These are phyloP conservation scores for Nixonia krombeini DNA, from an alignment of 1,140 invertebrate species.

Conservation along the genomic window DNA sequence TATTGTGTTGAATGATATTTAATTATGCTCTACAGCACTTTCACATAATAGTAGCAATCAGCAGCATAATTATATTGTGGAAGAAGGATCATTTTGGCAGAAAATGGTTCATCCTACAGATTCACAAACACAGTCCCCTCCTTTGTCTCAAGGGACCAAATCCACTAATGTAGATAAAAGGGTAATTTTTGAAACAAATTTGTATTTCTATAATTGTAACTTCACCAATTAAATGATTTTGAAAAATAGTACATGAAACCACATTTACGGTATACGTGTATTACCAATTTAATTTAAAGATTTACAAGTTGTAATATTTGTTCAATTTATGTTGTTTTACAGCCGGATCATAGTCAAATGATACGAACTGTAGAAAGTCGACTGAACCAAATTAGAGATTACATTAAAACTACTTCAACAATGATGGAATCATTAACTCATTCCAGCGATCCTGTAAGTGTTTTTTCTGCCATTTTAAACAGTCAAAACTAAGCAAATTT, in stretches of 20 bases:
- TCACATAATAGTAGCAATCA: no score
- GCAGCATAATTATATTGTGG: conserved; percentile 43
- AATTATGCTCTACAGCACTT: no score
- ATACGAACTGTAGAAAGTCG: conserved; percentile 69
- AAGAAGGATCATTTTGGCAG: conserved; percentile 45
- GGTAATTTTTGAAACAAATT: conserved; percentile 48
- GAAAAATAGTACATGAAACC: no score
- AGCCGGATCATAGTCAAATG: conserved; percentile 71
- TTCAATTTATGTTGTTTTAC: conserved; percentile 17
- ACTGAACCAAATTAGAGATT: conserved; percentile 76
- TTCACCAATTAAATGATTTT: no score
- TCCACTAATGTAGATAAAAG: conserved; percentile 61
- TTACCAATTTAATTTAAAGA: neutral
- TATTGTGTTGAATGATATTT: no score
- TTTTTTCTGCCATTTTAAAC: no score
- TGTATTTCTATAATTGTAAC: no score
- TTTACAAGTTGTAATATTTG: neutral
- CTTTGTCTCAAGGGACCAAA: conserved; percentile 44
- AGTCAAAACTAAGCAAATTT: no score
- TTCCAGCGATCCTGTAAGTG: conserved; percentile 75
- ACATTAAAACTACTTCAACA: conserved; percentile 75
- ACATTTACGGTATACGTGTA: no score
- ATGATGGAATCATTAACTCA: conserved; percentile 76
- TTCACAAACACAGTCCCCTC: conserved; percentile 51
- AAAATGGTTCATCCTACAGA: conserved; percentile 58